Evolutionary conservation across 1,140 invertebrate species (phyloP).

Genomic region (Meloidogyne exigua): DNA sequence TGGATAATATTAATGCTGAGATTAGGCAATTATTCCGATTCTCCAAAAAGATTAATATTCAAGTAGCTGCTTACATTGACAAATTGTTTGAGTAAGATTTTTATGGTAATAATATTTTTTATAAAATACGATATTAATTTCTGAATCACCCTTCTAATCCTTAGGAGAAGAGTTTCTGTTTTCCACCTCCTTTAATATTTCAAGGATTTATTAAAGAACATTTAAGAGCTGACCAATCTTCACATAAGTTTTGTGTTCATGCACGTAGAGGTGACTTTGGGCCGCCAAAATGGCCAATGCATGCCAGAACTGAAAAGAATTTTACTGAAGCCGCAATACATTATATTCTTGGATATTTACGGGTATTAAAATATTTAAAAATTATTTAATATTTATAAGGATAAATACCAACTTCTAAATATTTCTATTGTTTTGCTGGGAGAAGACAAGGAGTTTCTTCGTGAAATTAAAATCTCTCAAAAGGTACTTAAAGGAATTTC

Average conservation of each 20-base stretch:
- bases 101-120: neutral
- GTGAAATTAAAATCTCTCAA: neutral
- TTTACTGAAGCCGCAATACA: neutral
- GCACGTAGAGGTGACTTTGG: constrained; percentile 3
- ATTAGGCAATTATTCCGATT: neutral
- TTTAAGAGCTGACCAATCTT: neutral
- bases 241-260: constrained; percentile 1
- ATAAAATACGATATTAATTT: neutral
- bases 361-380: neutral
- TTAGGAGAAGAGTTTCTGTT: no score
- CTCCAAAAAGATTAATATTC: neutral
- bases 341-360: neutral
- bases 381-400: neutral
- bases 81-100: constrained; percentile 5
- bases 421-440: neutral
- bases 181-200: no score
- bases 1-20: neutral
- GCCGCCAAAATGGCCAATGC: neutral
- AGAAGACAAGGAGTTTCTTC: constrained; percentile 7
- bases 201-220: neutral
- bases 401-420: neutral
- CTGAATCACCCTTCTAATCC: no score
- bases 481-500: no score
- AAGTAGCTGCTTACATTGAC: constrained; percentile 4
- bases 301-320: neutral